Evolutionary conservation across 2,113 vertebrate genomes (phyloP), one percentile per base, ranked within the genome.

Genomic region (Falcunculus frontatus): DNA sequence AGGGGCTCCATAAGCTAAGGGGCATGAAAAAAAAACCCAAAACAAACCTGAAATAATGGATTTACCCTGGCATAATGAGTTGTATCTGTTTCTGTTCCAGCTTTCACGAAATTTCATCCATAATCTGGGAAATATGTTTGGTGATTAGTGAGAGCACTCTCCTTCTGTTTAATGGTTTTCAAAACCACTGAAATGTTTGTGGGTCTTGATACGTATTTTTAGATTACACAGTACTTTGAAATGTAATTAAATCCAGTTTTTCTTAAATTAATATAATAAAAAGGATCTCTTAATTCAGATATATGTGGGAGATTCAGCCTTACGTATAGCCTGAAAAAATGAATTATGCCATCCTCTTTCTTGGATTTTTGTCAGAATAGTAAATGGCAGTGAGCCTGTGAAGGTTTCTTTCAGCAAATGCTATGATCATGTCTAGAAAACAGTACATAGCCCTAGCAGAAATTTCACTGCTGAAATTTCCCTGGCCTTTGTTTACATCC

Each of bases 51-150:
- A 87, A 84, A 55, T 56, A 92, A 77, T 27, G 19, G 30, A 18
- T 87, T 95, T 20, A 46, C 35, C 11, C 82, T 47, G 39, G 14
- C n/a, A 77, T 86, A 88, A 90, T 60, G 33, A 93, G 67, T 85
- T 81, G 11, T 84, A 78, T 81, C 64, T 60, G 60, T 84, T 89
- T 87, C 73, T 87, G 49, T 89, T 95, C 49, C 92, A 91, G 86
- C 69, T 94, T 96, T 93, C 74, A 87, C 0, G 2, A 90, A 88
- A 94, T 91, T 93, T 88, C 82, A 86, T 55, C 83, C 41, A 35
- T 95, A 93, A 94, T 95, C 93, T 93, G 69, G 79, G 35, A 93
- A 96, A 96, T 93, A 92, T 65, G 74, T 84, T 89, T 90, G 50
- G 41, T 90, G 90, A 94, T 96, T 75, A 92, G 88, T 53, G 73